Evolutionary conservation across 2,888 invertebrate genomes (phyloP).

Genomic region (Lissocephala sabroskyi): DNA sequence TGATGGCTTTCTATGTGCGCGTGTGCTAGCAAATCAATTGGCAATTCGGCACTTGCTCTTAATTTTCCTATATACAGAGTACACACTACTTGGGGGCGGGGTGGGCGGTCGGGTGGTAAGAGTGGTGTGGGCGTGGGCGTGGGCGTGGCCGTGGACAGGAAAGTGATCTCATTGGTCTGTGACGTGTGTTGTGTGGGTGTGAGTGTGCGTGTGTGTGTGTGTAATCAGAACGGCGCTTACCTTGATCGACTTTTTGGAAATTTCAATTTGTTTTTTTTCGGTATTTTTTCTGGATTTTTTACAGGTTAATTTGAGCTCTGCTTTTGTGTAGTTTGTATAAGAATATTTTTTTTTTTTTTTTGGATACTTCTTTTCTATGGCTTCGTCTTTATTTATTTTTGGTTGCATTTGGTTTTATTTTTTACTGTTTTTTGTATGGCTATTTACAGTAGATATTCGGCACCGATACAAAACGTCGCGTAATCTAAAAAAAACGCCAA

Average conservation of each 20-base stretch:
- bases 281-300: conserved; percentile 38
- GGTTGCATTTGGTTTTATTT: conserved; percentile 11
- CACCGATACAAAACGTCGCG: conserved; percentile 73
- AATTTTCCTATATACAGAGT: not conserved
- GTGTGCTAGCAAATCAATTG: conserved; percentile 65
- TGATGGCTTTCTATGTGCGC: conserved; percentile 58
- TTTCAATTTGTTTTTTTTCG: conserved; percentile 23
- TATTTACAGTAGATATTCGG: conserved; percentile 73
- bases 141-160: too few species aligned
- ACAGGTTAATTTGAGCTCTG: conserved; percentile 17
- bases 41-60: conserved; percentile 1
- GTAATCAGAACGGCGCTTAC: conserved; percentile 53
- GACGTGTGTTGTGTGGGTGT: conserved; percentile 1
- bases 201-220: conserved; percentile 22
- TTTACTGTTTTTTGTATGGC: conserved; percentile 33
- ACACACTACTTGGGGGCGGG: not conserved
- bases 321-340: conserved; percentile 17
- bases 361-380: conserved; percentile 19
- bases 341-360: conserved; percentile 25
- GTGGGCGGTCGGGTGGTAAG: not conserved
- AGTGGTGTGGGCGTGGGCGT: not conserved
- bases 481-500: conserved; percentile 72
- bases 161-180: too few species aligned
- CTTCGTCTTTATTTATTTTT: conserved; percentile 22
- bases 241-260: conserved; percentile 43